Base-by-base conservation (phyloP, 2,797 vertebrate species). In the Phrynocephalus vlangalii region DNA sequence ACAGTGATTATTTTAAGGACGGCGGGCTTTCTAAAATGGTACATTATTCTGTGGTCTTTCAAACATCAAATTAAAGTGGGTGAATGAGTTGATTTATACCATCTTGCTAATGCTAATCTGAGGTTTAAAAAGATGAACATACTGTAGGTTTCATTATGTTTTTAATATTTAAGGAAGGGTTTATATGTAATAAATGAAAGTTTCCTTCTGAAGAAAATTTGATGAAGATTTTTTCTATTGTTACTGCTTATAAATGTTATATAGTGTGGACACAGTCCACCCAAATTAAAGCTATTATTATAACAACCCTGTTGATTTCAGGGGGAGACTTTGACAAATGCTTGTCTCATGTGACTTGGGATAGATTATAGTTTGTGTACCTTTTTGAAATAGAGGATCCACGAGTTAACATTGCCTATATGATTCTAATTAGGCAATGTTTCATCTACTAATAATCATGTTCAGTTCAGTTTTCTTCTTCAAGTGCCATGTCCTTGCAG, bases 61-160 rank as follows among this genome's bases (percentile, higher is more conserved):
- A 0, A 82, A 86, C 90, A 91, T 60, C 60, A 86, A 87, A 70
- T 85, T 3, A 82, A 90, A 87, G 88, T 83, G 60, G 91, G 91
- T 76, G 86, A 89, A 71, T 81, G 87, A 94, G 83, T 88, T 11
- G 44, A 66, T 90, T 93, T 93, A 73, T 93, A 26, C 79, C 11
- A 82, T 48, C 7, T 52, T 86, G 68, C 50, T 85, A 76, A 67
- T 89, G 90, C 78, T 90, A 90, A 87, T 87, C 90, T 60, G 76
- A 86, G 24, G 73, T 86, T 92, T 81, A 86, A 93, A 89, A 92
- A 70, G 6, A 48, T 71, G 0, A 52, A 73, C 38, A 82, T 83
- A 22, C 38, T 44, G 3, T 44, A 0, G 6, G 90, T 92, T 86
- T 70, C n/a, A 16, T 84, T 92, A 52, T 67, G 13, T 16, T 1